phyloP scores from a whole-genome alignment of 1,140 invertebrate genomes.

The Melanaphis sacchari region DNA sequence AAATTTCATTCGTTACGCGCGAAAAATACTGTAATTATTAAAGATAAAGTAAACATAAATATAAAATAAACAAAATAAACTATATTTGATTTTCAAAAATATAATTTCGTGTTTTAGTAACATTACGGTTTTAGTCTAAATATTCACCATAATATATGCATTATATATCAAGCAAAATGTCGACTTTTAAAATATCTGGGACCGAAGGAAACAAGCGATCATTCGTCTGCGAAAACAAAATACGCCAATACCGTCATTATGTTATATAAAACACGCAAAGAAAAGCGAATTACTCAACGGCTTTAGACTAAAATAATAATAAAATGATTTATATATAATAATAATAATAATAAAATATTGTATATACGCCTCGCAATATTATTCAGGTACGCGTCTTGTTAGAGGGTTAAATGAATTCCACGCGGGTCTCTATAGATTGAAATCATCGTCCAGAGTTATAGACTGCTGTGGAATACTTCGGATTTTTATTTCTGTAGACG shows the following conservation, averaged over 20 bases:
- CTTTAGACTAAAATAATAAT: neutral
- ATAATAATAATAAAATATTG: no score
- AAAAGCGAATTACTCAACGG: neutral
- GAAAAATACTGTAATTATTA: neutral
- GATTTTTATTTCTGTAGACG: neutral
- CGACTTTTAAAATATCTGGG: neutral
- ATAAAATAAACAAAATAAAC: neutral
- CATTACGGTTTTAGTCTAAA: neutral
- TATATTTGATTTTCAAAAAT: neutral
- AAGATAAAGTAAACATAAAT: neutral
- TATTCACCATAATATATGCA: neutral
- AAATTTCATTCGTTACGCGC: neutral
- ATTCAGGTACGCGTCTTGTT: neutral
- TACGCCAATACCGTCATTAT: neutral
- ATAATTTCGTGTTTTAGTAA: neutral
- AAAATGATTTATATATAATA: neutral
- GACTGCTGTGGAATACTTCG: neutral
- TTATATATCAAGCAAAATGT: neutral
- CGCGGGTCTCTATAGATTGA: neutral
- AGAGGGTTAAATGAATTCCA: slow-evolving; percentile 12
- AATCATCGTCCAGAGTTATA: slow-evolving; percentile 13
- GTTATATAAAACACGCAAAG: neutral
- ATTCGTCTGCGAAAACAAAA: neutral
- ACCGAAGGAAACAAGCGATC: neutral
- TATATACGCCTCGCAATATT: neutral